A percentile compares a stretch with the other conserved stretches of the same genome.
These are phyloP conservation scores for Drosophila lacertosa DNA, from an alignment of 1,140 invertebrate species.

Conservation along the genomic window DNA sequence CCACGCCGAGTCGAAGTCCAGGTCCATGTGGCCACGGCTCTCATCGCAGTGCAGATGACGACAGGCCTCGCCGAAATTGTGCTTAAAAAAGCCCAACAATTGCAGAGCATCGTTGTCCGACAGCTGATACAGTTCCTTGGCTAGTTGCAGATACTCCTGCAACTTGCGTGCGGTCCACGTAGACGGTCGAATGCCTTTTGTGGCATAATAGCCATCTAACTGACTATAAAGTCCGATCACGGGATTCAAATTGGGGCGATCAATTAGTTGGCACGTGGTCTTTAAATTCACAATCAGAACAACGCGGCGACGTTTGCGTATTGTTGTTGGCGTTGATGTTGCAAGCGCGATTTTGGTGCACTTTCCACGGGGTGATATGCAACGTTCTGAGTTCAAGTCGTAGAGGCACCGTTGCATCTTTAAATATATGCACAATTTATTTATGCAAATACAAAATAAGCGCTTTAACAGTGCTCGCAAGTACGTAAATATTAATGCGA, in stretches of 20 bases:
- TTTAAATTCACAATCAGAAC: background rate
- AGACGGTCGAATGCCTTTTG: background rate
- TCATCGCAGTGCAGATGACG: slow-evolving; percentile 12
- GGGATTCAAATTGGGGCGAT: background rate
- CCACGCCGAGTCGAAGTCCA: slow-evolving; percentile 41
- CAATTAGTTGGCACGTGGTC: background rate
- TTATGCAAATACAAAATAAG: background rate
- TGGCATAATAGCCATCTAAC: slow-evolving; percentile 19
- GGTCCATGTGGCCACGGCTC: background rate
- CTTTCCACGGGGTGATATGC: slow-evolving; percentile 2
- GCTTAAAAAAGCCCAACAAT: slow-evolving; percentile 32
- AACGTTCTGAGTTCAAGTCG: background rate
- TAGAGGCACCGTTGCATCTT: slow-evolving; percentile 26
- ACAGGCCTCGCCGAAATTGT: slow-evolving; percentile 11
- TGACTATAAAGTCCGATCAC: background rate
- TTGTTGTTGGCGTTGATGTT: slow-evolving; percentile 23
- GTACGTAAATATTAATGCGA: background rate
- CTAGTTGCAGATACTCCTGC: slow-evolving; percentile 11
- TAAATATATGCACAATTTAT: background rate
- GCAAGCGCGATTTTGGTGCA: slow-evolving; percentile 18
- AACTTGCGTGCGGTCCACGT: background rate
- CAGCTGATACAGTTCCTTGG: slow-evolving; percentile 22
- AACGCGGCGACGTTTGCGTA: background rate
- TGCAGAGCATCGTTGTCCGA: slow-evolving; percentile 29
- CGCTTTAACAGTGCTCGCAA: background rate